A percentile compares a stretch with the other conserved stretches of the same genome.
Conservation (phyloP, 2,797 vertebrate genomes). For the Sparidentex hasta region DNA sequence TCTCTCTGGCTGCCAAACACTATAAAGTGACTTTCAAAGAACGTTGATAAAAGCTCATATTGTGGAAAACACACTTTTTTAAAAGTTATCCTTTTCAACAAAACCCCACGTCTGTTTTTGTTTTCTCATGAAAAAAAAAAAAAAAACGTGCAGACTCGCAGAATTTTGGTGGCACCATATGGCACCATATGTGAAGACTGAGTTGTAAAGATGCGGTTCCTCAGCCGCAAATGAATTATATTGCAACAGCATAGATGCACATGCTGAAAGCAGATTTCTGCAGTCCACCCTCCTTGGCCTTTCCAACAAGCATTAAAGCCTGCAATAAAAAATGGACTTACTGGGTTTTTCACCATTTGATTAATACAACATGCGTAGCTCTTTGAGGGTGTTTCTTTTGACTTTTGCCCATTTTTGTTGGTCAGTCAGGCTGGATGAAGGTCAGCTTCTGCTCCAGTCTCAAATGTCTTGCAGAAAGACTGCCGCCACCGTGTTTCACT, state of each 20-base stretch:
- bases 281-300: too few relatives aligned
- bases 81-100: background rate
- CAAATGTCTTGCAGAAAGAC: too few relatives aligned
- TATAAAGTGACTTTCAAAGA: conserved; percentile 1
- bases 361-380: too few relatives aligned
- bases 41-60: background rate
- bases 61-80: background rate
- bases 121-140: conserved; percentile 10
- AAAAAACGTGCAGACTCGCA: background rate
- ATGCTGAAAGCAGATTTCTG: conserved; percentile 5
- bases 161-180: background rate
- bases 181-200: background rate
- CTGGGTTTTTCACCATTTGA: too few relatives aligned
- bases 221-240: background rate
- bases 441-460: too few relatives aligned
- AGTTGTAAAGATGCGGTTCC: background rate
- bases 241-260: background rate
- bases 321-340: too few relatives aligned
- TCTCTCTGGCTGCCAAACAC: conserved; percentile 6
- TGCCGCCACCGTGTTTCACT: too few relatives aligned
- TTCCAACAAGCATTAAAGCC: too few relatives aligned
- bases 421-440: too few relatives aligned
- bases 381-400: too few relatives aligned
- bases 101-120: background rate
- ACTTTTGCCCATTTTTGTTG: too few relatives aligned